These are phyloP conservation scores for Tineola bisselliella DNA, from an alignment of 2,888 invertebrate species.

Conservation along the genomic window DNA sequence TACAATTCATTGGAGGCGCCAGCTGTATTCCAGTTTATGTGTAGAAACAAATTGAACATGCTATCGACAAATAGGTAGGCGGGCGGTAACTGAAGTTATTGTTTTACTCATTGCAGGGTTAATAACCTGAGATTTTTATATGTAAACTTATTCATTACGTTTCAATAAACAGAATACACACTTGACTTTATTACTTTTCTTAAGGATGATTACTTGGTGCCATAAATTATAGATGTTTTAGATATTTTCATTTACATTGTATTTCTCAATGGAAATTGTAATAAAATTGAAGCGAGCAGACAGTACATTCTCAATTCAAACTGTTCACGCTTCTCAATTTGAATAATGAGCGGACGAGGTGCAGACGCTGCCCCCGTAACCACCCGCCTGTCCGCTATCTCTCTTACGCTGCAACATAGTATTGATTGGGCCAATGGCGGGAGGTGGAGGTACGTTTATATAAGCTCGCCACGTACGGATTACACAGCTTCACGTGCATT, in stretches of 20 bases:
- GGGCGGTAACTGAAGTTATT: neutral
- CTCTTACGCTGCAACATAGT: constrained; percentile 39
- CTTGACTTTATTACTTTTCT: neutral
- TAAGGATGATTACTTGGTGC: neutral
- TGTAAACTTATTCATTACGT: neutral
- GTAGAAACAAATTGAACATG: constrained; percentile 53
- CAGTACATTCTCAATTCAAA: constrained; percentile 15
- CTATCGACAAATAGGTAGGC: constrained; percentile 9
- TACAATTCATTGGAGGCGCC: constrained; percentile 51
- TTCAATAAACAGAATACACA: neutral
- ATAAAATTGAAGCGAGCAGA: constrained; percentile 2
- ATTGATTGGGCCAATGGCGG: constrained; percentile 34
- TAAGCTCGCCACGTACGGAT: constrained; percentile 1
- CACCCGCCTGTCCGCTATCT: constrained; percentile 15
- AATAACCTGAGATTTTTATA: constrained; percentile 1
- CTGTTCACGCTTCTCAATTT: constrained; percentile 17
- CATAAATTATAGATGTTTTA: neutral
- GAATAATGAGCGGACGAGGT: constrained; percentile 18
- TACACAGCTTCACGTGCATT: constrained; percentile 1
- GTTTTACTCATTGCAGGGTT: constrained; percentile 1
- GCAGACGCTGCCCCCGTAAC: constrained; percentile 16
- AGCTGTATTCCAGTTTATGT: constrained; percentile 54
- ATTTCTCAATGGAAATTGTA: neutral
- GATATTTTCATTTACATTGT: neutral
- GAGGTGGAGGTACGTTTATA: constrained; percentile 11